Conservation (phyloP, 2,113 vertebrate species). For the Oophaga pumilio region DNA sequence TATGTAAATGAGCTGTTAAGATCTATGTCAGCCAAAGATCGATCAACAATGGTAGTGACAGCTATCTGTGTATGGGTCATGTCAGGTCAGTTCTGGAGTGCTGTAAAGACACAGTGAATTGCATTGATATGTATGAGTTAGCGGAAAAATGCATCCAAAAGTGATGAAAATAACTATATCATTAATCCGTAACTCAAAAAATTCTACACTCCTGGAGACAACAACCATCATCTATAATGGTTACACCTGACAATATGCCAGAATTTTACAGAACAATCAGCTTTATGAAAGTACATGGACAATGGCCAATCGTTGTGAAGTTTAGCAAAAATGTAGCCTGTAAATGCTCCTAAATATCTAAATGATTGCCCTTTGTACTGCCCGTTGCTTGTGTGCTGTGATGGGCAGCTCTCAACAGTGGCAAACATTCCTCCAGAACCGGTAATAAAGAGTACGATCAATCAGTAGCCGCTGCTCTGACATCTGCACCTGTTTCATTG, state of each 20-base stretch:
- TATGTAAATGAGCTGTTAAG: no score
- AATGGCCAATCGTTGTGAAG: not conserved
- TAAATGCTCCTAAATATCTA: slow-evolving; percentile 25
- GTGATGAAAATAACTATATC: not conserved
- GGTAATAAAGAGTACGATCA: not conserved
- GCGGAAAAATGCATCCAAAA: not conserved
- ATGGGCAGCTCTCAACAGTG: not conserved
- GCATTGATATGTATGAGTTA: not conserved
- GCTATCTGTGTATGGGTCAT: no score
- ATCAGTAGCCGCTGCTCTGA: not conserved
- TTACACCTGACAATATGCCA: not conserved
- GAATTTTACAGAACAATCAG: not conserved
- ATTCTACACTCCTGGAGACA: not conserved
- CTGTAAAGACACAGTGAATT: not conserved
- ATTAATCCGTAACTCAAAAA: not conserved
- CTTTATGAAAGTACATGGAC: slow-evolving; percentile 18
- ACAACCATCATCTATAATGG: not conserved
- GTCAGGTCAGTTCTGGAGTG: no score
- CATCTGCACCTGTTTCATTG: not conserved
- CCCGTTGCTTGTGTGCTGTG: not conserved
- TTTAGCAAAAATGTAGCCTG: slow-evolving; percentile 6
- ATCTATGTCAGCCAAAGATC: no score
- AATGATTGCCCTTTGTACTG: not conserved
- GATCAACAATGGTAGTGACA: no score
- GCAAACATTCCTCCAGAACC: not conserved